These are phyloP conservation scores for Listronotus bonariensis DNA, from an alignment of 1,140 invertebrate species.

Conservation along the genomic window DNA sequence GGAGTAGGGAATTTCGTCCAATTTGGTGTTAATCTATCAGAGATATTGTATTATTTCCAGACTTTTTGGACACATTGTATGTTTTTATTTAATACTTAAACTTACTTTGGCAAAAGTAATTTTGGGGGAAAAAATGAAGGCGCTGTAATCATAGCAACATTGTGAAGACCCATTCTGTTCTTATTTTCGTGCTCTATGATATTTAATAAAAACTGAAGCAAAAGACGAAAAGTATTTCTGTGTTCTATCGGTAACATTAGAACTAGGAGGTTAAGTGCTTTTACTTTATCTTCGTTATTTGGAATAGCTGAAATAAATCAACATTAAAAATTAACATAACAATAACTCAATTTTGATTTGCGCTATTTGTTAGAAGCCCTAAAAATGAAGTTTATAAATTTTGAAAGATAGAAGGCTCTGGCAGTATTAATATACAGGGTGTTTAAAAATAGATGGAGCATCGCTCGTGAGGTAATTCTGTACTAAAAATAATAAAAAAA, in stretches of 20 bases:
- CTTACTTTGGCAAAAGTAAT: conserved; percentile 55
- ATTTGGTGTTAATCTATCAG: conserved; percentile 4
- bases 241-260: conserved; percentile 81
- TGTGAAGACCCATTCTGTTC: conserved; percentile 90
- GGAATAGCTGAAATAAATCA: conserved; percentile 58
- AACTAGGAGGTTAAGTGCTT: conserved; percentile 80
- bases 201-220: conserved; percentile 75
- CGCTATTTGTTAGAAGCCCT: too few species aligned
- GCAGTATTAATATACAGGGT: too few species aligned
- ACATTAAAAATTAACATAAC: too few species aligned
- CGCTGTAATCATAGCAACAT: conserved; percentile 91
- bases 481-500: too few species aligned
- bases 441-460: too few species aligned
- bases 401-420: too few species aligned
- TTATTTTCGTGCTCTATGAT: conserved; percentile 71
- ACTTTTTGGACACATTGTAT: too few species aligned
- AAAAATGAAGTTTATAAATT: too few species aligned
- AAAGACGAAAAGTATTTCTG: conserved; percentile 76
- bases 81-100: conserved; percentile 9
- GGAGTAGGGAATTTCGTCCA: too few species aligned
- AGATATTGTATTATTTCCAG: conserved; percentile 3
- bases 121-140: conserved; percentile 87
- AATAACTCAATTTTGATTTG: too few species aligned
- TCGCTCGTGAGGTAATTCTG: too few species aligned
- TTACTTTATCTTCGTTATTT: conserved; percentile 59